Evolutionary conservation across 2,888 invertebrate genomes (phyloP).

Genomic region (Caenorhabditis sp.): DNA sequence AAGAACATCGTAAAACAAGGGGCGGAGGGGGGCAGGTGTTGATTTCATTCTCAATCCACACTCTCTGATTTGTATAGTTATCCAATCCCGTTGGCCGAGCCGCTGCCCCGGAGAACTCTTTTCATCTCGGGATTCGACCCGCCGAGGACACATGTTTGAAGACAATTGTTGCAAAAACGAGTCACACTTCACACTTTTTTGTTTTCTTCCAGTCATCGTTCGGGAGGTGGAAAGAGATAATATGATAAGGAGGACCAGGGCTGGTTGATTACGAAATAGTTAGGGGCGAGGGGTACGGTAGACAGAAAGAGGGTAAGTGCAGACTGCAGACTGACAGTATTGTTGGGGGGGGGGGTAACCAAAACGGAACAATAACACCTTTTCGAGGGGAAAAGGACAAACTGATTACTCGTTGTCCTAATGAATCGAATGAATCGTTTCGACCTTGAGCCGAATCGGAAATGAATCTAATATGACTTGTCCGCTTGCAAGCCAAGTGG

Average conservation of each 20-base stretch:
- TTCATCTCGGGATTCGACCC: constrained; percentile 20
- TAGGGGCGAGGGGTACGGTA: background rate
- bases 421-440: background rate
- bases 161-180: constrained; percentile 17
- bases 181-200: constrained; percentile 1
- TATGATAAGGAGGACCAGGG: background rate
- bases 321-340: too few species aligned
- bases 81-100: too few species aligned
- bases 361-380: background rate
- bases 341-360: too few species aligned
- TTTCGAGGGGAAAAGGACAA: background rate
- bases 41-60: constrained; percentile 22
- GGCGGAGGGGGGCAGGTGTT: constrained; percentile 52
- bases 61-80: constrained; percentile 39
- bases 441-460: background rate
- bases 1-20: constrained; percentile 48
- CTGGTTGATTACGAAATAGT: background rate
- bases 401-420: background rate
- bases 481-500: too few species aligned
- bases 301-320: background rate
- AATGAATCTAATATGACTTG: background rate
- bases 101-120: constrained; percentile 7
- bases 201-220: background rate
- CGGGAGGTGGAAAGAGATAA: background rate
- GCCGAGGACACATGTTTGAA: constrained; percentile 17